A percentile compares a stretch with the other conserved stretches of the same genome.
These are phyloP conservation scores for Scaptomyza graminum DNA, from an alignment of 1,140 invertebrate species.

Conservation along the genomic window DNA sequence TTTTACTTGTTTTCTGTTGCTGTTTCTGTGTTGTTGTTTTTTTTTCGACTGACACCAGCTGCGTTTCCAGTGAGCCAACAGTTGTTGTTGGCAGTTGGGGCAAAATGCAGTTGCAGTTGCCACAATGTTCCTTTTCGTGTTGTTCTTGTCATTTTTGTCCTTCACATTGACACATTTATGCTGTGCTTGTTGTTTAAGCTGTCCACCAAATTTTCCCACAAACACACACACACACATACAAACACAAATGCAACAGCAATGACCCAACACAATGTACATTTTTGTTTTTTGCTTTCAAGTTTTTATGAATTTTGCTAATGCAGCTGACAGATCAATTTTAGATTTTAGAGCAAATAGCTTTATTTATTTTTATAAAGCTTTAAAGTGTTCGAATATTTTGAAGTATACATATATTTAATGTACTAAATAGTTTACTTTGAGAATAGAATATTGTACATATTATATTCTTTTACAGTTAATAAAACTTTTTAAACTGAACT, in stretches of 20 bases:
- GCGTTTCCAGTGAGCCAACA: constrained; percentile 29
- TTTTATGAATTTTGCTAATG: no score
- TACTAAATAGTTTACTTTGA: no score
- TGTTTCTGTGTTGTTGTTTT: neutral
- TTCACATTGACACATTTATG: constrained; percentile 73
- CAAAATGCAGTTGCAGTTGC: constrained; percentile 35
- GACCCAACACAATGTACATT: constrained; percentile 51
- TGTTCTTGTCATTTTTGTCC: constrained; percentile 24
- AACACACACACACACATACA: constrained; percentile 12
- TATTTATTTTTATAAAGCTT: neutral
- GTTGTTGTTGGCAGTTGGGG: constrained; percentile 18
- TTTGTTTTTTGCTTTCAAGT: neutral
- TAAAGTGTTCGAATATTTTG: no score
- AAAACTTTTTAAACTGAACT: no score
- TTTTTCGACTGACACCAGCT: constrained; percentile 42
- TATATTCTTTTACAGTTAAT: no score
- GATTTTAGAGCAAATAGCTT: no score
- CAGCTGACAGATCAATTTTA: no score
- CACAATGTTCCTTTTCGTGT: neutral
- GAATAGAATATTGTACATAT: no score
- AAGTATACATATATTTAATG: no score
- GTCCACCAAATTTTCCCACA: constrained; percentile 49
- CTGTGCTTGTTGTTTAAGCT: constrained; percentile 22
- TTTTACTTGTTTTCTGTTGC: neutral
- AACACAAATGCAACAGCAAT: constrained; percentile 17